Percentiles rank a stretch among this genome's conserved stretches.
Evolutionary conservation across 2,113 vertebrate species (phyloP).

Genomic region (Sardina pilchardus): DNA sequence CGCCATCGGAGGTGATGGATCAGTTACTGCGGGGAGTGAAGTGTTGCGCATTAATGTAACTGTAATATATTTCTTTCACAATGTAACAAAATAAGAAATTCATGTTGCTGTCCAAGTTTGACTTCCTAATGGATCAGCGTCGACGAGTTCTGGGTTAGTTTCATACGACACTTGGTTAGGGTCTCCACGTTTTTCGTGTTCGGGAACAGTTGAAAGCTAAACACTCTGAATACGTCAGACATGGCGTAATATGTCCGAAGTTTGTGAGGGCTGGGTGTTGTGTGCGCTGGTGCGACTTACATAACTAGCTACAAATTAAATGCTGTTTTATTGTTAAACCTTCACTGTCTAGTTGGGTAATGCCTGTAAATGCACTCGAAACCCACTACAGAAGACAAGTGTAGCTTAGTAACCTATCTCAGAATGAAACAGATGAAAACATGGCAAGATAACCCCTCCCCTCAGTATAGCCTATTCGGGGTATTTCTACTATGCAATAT

Average conservation of each 20-base stretch:
- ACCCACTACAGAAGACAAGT: background rate
- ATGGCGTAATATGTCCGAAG: background rate
- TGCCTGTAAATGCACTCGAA: background rate
- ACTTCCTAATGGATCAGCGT: background rate
- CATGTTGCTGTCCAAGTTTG: background rate
- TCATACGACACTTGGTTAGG: background rate
- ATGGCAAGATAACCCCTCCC: no score
- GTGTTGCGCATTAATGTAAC: background rate
- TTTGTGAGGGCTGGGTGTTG: background rate
- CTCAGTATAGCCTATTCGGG: no score
- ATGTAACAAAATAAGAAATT: background rate
- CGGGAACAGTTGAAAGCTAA: background rate
- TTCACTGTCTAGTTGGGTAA: background rate
- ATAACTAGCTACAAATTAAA: conserved; percentile 10
- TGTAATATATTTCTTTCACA: background rate
- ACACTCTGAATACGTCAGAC: conserved; percentile 18
- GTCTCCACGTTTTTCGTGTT: conserved; percentile 34
- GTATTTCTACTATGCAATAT: background rate
- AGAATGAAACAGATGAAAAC: background rate
- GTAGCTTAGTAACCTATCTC: background rate
- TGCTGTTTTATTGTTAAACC: background rate
- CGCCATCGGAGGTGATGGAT: conserved; percentile 19
- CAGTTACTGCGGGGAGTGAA: background rate
- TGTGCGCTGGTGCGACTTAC: background rate
- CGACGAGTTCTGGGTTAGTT: background rate